A percentile compares a stretch with the other conserved stretches of the same genome.
Conservation (phyloP, 2,797 vertebrate genomes). For the Argentina silus region DNA sequence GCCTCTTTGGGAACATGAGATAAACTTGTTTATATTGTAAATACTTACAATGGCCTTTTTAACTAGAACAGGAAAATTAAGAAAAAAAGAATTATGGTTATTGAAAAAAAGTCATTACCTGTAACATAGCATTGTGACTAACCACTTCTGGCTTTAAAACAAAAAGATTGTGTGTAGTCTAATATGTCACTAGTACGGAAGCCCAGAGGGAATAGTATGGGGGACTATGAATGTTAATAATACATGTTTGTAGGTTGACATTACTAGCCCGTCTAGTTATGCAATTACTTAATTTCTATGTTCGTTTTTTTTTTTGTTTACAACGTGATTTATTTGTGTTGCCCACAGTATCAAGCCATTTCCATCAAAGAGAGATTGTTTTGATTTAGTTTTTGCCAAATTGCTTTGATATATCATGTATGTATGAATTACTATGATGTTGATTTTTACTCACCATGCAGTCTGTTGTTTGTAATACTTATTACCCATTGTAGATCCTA, state of each 20-base stretch:
- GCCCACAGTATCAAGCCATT: constrained; percentile 76
- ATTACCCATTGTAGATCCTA: not conserved
- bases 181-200: constrained; percentile 59
- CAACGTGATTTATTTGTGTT: constrained; percentile 69
- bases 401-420: constrained; percentile 40
- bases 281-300: constrained; percentile 65
- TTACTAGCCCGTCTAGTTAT: constrained; percentile 75
- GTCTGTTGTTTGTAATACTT: constrained; percentile 19
- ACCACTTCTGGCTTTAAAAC: constrained; percentile 79
- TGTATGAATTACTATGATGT: not conserved
- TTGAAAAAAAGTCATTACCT: constrained; percentile 68
- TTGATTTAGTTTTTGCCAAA: constrained; percentile 53
- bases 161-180: constrained; percentile 60
- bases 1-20: constrained; percentile 72
- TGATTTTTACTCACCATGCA: not conserved
- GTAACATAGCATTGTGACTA: constrained; percentile 89
- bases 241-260: constrained; percentile 65
- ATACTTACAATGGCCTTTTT: constrained; percentile 93
- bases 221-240: constrained; percentile 75
- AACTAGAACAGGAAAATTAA: constrained; percentile 75
- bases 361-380: constrained; percentile 31
- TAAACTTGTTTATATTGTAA: constrained; percentile 94
- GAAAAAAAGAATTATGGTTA: constrained; percentile 65
- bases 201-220: constrained; percentile 43
- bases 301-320: constrained; percentile 55